Conservation (phyloP, 1,140 invertebrate species). For the Oppia nitens region DNA sequence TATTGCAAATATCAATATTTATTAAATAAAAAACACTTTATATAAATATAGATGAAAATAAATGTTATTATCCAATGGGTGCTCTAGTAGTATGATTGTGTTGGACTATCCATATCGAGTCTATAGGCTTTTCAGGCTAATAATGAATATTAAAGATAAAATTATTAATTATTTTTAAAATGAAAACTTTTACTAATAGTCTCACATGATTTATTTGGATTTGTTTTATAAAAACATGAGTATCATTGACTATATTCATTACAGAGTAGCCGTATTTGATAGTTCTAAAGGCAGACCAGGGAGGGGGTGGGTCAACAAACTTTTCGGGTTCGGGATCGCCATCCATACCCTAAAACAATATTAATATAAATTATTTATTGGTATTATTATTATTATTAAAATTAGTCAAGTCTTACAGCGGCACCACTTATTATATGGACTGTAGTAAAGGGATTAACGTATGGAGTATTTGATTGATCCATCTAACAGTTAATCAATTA, state of each 20-base stretch:
- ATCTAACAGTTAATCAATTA: constrained; percentile 36
- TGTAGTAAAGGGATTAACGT: constrained; percentile 67
- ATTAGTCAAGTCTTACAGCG: not conserved
- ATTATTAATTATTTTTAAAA: not conserved
- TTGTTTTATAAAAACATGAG: constrained; percentile 83
- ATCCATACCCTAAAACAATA: constrained; percentile 36
- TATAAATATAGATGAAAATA: too few relatives aligned
- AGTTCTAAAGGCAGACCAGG: constrained; percentile 74
- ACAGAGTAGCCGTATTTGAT: constrained; percentile 85
- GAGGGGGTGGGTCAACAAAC: constrained; percentile 34
- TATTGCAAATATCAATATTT: too few relatives aligned
- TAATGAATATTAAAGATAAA: not conserved
- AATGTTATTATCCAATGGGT: not conserved
- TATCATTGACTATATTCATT: constrained; percentile 56
- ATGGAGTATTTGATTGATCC: constrained; percentile 46
- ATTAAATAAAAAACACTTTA: too few relatives aligned
- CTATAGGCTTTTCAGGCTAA: not conserved
- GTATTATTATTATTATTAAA: not conserved
- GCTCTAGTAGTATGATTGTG: not conserved
- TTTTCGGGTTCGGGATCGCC: constrained; percentile 38
- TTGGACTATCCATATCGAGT: not conserved
- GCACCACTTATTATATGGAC: constrained; percentile 54
- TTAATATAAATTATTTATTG: not conserved
- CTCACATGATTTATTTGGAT: constrained; percentile 30
- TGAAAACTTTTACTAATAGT: not conserved